Percentiles rank a stretch among this genome's conserved stretches.
Conservation (phyloP, 2,888 invertebrate species). For the Oxytorus armatus region DNA sequence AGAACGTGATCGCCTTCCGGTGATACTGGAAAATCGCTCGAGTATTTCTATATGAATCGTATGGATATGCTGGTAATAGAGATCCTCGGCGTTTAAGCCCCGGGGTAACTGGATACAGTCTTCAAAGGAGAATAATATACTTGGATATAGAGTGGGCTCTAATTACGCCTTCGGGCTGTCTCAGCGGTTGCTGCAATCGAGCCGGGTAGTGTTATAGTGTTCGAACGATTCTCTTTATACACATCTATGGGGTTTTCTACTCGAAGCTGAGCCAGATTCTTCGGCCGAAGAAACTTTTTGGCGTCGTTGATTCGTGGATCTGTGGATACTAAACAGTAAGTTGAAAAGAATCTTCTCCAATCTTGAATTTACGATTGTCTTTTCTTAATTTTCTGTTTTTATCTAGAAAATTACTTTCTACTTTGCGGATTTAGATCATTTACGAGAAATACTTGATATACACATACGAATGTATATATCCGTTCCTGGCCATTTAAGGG, state of each 20-base stretch:
- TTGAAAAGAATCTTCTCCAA: neutral
- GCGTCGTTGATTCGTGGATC: no score
- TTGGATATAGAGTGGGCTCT: slow-evolving; percentile 68
- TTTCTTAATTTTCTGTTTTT: no score
- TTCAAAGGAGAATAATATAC: slow-evolving; percentile 78
- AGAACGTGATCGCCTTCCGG: slow-evolving; percentile 38
- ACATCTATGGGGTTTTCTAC: neutral
- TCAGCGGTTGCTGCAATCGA: slow-evolving; percentile 38
- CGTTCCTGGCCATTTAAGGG: no score
- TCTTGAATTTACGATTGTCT: no score
- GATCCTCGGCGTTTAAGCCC: slow-evolving; percentile 31
- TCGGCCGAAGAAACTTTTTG: no score
- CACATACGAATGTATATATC: no score
- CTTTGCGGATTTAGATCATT: no score
- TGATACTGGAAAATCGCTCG: slow-evolving; percentile 23
- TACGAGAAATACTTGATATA: no score
- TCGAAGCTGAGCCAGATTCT: no score
- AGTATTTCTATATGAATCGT: slow-evolving; percentile 3
- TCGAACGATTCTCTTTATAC: slow-evolving; percentile 9
- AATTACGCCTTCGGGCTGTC: slow-evolving; percentile 76
- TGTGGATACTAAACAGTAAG: neutral
- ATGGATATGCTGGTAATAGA: slow-evolving; percentile 18
- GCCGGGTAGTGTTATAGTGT: slow-evolving; percentile 1
- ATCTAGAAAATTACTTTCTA: no score
- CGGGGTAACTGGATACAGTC: slow-evolving; percentile 55